Evolutionary conservation across 2,797 vertebrate species (phyloP).

Genomic region (Coccyzus lansbergi): DNA sequence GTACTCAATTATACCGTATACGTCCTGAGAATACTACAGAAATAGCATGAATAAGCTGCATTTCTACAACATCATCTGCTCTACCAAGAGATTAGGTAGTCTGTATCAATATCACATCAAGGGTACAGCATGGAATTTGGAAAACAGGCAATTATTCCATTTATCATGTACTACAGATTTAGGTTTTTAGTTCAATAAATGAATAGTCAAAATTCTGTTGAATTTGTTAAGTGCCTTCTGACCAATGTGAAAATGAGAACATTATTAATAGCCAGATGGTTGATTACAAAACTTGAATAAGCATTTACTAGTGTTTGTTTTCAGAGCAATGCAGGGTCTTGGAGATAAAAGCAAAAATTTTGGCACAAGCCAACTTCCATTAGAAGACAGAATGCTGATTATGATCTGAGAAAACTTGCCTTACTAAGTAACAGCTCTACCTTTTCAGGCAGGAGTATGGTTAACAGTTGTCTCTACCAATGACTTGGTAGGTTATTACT

Average conservation of each 20-base stretch:
- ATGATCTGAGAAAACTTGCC: background rate
- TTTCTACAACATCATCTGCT: background rate
- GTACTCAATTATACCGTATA: slow-evolving; percentile 43
- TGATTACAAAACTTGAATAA: background rate
- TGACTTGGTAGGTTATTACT: background rate
- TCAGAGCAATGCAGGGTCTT: background rate
- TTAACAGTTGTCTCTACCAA: accelerated
- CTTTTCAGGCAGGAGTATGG: background rate
- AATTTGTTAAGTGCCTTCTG: background rate
- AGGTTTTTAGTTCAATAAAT: background rate
- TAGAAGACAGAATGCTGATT: background rate
- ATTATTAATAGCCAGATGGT: background rate
- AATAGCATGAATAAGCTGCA: background rate
- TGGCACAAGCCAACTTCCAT: background rate
- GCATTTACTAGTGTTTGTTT: background rate
- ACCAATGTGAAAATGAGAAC: background rate
- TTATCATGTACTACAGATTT: background rate
- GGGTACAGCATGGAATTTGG: background rate
- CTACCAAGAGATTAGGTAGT: background rate
- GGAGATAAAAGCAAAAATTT: background rate
- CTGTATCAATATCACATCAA: background rate
- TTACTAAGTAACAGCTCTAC: background rate
- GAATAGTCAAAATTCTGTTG: background rate
- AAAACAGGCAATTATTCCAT: background rate
- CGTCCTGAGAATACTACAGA: slow-evolving; percentile 34